Evolutionary conservation across 2,113 vertebrate genomes (phyloP), one percentile per base, ranked within the genome.

Genomic region (Pseudorhombus dupliciocellatus): DNA sequence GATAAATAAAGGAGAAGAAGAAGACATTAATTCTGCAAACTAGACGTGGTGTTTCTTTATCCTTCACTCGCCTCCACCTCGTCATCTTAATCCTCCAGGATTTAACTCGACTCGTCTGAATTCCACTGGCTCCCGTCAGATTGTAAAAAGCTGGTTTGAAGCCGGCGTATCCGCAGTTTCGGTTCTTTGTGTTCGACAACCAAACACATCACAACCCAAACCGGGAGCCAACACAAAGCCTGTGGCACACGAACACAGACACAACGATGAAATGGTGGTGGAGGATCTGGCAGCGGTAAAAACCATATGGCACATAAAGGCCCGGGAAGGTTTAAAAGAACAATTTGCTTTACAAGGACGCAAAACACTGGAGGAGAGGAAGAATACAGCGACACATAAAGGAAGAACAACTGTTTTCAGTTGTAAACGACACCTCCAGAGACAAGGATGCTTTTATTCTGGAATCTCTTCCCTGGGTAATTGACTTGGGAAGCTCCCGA

Each of bases 251-350:
- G 46, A 50, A 21, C 46, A 50, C 42, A 21, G 48, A 46, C 16
- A 8, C 0, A 20, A 4, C 26, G 6, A 37, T 50, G 12, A n/a
- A 65, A 79, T 81, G 74, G 55, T 76, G 78, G 28, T 60, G 58
- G 48, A 71, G 7, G 44, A 51, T 68, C 72, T 73, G 84, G 84
- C 59, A 40, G 60, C 46, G 20, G 11, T 22, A 42, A 63, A 83
- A 73, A 31, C 16, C 54, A 55, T 66, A 34, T 51, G 77, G 59
- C 69, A 46, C 56, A 67, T 55, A 20, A 60, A 63, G 54, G 9
- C 31, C 25, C 22, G 8, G 21, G 9, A 53, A 60, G 50, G 25
- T 30, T 34, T 10, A 22, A 15, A 20, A 11, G 42, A 57, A 56
- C 14, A 18, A 20, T 34, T 57, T 14, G 25, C 9, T 67, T 37